Conservation (phyloP, 2,888 invertebrate species). For the Lasioglossum marginatum region DNA sequence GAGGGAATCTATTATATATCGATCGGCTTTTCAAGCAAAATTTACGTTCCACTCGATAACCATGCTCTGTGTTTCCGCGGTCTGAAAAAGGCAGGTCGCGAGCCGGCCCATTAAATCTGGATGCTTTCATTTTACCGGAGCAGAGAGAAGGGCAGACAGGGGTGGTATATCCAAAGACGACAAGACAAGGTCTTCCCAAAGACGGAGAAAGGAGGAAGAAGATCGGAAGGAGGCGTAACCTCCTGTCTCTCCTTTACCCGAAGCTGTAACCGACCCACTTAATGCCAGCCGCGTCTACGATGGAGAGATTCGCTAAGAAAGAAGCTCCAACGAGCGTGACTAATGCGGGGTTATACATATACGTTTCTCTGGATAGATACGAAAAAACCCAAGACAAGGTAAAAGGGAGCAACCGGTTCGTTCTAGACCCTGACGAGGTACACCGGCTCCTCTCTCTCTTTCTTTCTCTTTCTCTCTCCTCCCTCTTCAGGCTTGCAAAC, state of each 20-base stretch:
- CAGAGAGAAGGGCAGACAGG: not conserved
- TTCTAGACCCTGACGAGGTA: constrained; percentile 24
- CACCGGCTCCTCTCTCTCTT: not conserved
- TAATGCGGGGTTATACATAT: constrained; percentile 70
- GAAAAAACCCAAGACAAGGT: constrained; percentile 30
- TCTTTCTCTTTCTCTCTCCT: not conserved
- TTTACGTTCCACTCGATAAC: constrained; percentile 43
- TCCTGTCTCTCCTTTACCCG: constrained; percentile 37
- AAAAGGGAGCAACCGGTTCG: constrained; percentile 40
- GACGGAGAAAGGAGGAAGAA: constrained; percentile 25
- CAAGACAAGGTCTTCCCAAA: constrained; percentile 14
- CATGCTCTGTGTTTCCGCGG: constrained; percentile 21
- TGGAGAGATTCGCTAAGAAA: constrained; percentile 70
- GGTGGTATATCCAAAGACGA: not conserved
- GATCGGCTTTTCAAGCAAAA: constrained; percentile 27
- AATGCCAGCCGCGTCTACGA: constrained; percentile 66
- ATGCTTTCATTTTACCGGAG: constrained; percentile 44
- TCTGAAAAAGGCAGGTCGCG: not conserved
- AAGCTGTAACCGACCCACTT: constrained; percentile 57
- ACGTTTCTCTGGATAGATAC: constrained; percentile 51
- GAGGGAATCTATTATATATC: not conserved
- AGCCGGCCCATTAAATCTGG: constrained; percentile 50
- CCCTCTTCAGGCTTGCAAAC: constrained; percentile 44
- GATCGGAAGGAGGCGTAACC: constrained; percentile 47
- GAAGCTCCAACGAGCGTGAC: constrained; percentile 74